phyloP scores from a whole-genome alignment of 2,113 vertebrate genomes.

The Melanerpes aurifrons region DNA sequence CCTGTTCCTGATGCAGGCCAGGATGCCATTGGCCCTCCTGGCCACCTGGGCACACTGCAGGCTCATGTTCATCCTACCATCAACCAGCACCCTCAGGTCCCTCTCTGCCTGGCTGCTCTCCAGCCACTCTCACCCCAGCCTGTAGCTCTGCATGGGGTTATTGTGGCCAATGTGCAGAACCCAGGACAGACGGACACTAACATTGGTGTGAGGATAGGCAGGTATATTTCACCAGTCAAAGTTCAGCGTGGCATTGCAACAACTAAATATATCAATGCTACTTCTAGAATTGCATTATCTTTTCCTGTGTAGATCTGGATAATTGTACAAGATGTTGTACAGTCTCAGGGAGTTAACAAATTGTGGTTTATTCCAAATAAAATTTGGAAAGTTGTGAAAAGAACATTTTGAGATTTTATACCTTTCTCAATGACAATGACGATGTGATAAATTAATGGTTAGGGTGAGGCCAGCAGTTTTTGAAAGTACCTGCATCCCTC shows the following conservation, averaged over 20 bases:
- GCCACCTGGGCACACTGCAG: too few species aligned
- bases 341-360: background rate
- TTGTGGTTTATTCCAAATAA: background rate
- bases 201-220: background rate
- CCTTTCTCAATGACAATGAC: background rate
- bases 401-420: background rate
- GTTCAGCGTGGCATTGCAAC: background rate
- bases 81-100: too few species aligned
- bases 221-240: background rate
- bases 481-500: fast-evolving
- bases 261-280: background rate
- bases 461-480: background rate
- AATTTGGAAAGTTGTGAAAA: background rate
- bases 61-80: too few species aligned
- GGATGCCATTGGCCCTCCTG: too few species aligned
- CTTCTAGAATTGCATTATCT: background rate
- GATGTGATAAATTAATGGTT: background rate
- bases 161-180: too few species aligned
- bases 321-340: background rate
- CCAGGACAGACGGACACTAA: background rate
- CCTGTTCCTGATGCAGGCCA: too few species aligned
- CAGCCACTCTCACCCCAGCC: too few species aligned
- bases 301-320: background rate
- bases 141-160: too few species aligned
- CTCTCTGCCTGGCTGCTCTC: too few species aligned